Base-by-base conservation (phyloP, 2,113 vertebrate genomes). In the Ascaphus truei region DNA sequence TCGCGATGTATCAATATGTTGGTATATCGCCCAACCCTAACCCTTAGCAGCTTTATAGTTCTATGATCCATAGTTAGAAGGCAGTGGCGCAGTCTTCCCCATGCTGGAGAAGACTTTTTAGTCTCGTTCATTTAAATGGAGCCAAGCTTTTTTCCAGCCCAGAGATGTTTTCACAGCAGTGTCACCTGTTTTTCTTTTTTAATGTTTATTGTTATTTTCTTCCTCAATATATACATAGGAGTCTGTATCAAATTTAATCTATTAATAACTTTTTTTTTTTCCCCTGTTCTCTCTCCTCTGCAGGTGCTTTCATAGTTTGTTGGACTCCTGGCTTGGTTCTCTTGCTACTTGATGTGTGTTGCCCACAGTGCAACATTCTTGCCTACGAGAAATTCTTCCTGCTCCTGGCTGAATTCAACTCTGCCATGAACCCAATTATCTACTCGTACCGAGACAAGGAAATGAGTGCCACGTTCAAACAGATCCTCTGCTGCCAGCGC, bases 391-490 rank as follows among this genome's bases (percentile, higher is more conserved):
- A 99, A 78, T 99, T 98, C 81, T 98, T 99, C 86, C 91, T 99
- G 13, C 92, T 99, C 41, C 88, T 99, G 2, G 96, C 97, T 0
- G 96, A 98, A 81, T 96, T 98, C 88, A 99, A 99, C 85, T 99
- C 96, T 0, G 97, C 97, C 76, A 99, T 99, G 96, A 99, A 99
- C 81, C 97, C 97, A 75, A 99, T 99, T 84, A 99, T 99, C 83
- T 99, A 99, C 84, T 99, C 96, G 36, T 99, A 98, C 78, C 92
- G 97, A 0, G 97, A 99, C 87, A 99, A 99, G 74, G 97, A 99
- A 79, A 99, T 99, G 97, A 98, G 96, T 0, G 86, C 96, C 0
- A 99, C 97, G 47, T 99, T 99, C 88, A 92, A 92, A 66, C 97
- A 98, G 87, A 98, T 99, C 79, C 91, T 99, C 41, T 99, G 95